Base-by-base conservation (phyloP, 1,140 invertebrate genomes). In the Ctenoplectra terminalis region DNA sequence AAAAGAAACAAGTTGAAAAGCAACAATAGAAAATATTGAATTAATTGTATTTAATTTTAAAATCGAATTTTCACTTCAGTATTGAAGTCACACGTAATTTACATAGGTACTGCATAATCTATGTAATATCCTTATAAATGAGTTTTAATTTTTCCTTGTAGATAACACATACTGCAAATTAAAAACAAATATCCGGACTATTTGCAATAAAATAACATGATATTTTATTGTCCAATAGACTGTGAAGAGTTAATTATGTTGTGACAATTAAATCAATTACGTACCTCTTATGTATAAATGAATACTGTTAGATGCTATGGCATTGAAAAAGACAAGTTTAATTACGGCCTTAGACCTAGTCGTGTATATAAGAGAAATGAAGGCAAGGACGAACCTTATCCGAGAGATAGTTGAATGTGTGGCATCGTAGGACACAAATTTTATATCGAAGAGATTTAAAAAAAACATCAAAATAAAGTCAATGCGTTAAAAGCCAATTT, bases 381-480 rank as follows among this genome's bases (percentile, higher is more conserved):
- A 90, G 88, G 86, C 79, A 88, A 87, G 87, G 90, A 91, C 83
- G 89, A 92, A 90, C 89, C 89, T 92, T 91, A 89, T 85, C 83
- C 88, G 89, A 92, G 84, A 92, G 89, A 89, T 90, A 91, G 88
- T 92, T 91, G 90, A 92, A 88, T 91, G 92, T 90, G 92, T 92
- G 93, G 92, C 92, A 93, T 93, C 92, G 90, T 92, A 93, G 91
- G 90, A 92, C 88, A 92, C 87, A 94, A 93, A 93, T 94, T 94
- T 94, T 94, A 93, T 93, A 94, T 93, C 89, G 86, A 93, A 93
- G 92, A 93, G 90, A 92, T 93, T 92, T 92, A 92, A 92, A 87
- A 91, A 88, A 92, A 93, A 90, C 91, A 93, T 93, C 92, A 93
- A 93, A 93, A 94, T 94, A 94, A 94, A 92, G 78, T 89, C 76